These are phyloP conservation scores for Enteromius viviparus DNA, from an alignment of 2,797 vertebrate species.

Conservation along the genomic window DNA sequence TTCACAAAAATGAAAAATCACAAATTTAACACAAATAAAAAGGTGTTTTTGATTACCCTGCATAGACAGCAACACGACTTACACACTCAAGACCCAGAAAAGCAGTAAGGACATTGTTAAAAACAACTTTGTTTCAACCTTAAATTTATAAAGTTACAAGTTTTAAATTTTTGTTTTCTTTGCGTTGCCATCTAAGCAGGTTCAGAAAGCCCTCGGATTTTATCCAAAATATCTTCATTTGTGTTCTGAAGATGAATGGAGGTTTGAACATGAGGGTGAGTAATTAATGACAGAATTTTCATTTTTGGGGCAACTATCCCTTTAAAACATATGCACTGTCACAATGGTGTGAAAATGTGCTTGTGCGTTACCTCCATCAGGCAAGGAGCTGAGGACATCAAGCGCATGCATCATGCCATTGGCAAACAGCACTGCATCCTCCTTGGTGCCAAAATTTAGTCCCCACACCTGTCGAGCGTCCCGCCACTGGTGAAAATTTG, in stretches of 20 bases:
- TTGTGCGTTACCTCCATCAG: slow-evolving; percentile 74
- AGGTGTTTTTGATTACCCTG: background rate
- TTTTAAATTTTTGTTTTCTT: background rate
- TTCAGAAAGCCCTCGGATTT: background rate
- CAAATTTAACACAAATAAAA: background rate
- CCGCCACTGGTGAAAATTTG: slow-evolving; percentile 94
- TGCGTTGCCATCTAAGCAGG: background rate
- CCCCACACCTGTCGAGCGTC: slow-evolving; percentile 92
- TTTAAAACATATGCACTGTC: background rate
- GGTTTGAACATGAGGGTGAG: background rate
- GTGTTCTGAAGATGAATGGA: background rate
- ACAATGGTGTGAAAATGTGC: background rate
- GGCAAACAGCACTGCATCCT: slow-evolving; percentile 87
- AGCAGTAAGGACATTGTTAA: background rate
- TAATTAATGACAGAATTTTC: background rate
- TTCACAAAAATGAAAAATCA: background rate
- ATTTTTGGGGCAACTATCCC: background rate
- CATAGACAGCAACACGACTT: background rate
- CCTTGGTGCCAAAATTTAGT: slow-evolving; percentile 91
- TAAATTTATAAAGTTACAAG: background rate
- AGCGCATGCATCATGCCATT: slow-evolving; percentile 83
- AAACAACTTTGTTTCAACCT: background rate
- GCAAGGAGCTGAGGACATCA: slow-evolving; percentile 77
- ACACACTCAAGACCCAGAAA: background rate
- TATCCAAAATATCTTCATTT: background rate